Base-by-base conservation (phyloP, 1,140 invertebrate species). In the Trachelipus rathkii region DNA sequence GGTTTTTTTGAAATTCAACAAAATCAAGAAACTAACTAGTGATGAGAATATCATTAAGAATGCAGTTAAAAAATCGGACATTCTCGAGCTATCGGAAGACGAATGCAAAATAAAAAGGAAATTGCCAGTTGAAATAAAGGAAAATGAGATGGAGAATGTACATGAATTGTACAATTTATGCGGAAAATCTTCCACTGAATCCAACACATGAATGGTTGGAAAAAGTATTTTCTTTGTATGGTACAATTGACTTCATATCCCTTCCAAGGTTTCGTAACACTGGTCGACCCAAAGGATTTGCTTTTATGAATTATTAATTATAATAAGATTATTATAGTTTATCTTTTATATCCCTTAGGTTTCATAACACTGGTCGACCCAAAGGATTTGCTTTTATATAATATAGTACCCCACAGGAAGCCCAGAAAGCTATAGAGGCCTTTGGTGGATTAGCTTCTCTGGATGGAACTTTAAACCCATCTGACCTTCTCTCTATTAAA, bases 161-260 rank as follows among this genome's bases (percentile, higher is more conserved):
- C n/a, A 50, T 50, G 46, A 15, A 50, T 10, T 60, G 50, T 60
- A 60, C 50, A 13, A 60, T 60, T 60, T 60, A 60, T 60, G 50
- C 8, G 11, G 50, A 60, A 60, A 60, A 60, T 60, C 50, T 60
- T 60, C 50, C 50, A 15, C 50, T 19, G 11, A 60, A 60, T 60
- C 8, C 50, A 19, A 60, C 50, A 15, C 50, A 60, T 60, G 50
- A 60, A 19, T 60, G 50, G 50, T 19, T 60, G 19, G 2, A 60
- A 19, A 60, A 60, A 60, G 50, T 60, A 19, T 60, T 60, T 19
- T 60, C 50, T 60, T 8, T 60, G 50, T 60, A 60, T 60, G 50
- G 50, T 13, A 60, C 50, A 13, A 60, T 60, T 60, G 50, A 60
- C 8, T 60, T 4, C 50, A 60, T 60, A 15, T 60, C 50, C 11